Base-by-base conservation (phyloP, 2,797 vertebrate species). In the Falco novaeseelandiae region DNA sequence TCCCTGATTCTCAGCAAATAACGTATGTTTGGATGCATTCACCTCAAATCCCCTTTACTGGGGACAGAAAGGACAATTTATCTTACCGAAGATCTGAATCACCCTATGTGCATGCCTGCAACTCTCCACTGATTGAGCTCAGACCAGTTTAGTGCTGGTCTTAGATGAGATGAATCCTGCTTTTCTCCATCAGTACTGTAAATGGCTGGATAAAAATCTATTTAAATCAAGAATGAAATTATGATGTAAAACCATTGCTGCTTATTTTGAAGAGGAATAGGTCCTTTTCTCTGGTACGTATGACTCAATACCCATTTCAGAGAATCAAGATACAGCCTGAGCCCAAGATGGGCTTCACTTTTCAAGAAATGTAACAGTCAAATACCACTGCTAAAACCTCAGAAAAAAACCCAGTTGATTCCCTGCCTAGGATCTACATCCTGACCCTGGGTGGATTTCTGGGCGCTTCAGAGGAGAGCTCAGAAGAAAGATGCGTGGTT, bases 361-460 rank as follows among this genome's bases (percentile, higher is more conserved):
- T 59, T 57, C 25, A 14, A 59, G 42, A 76, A 84, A 62, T 3
- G 1, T 8, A 38, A 18, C 5, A 17, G 15, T 29, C 27, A 90
- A 12, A 20, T 40, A 69, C 6, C 3, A 1, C 7, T 36, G 3
- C 8, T 69, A 3, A 78, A 78, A 6, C 7, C 4, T 52, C 7
- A 67, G 6, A 9, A n/a, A 51, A 66, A 49, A 36, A 1, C 1
- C 7, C 1, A 40, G 8, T 2, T 9, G 2, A 65, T 89, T 49
- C 27, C 14, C 17, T 62, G 25, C 26, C 49, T 69, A 11, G 12
- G 12, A 54, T 63, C 42, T 52, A 2, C 51, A 9, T 27, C 55
- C 14, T 71, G 36, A 82, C 27, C 11, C 26, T 59, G 22, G 2
- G 12, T 2, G 1, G 44, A 49, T 44, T 73, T 46, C 15, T 57